Conservation (phyloP, 2,797 vertebrate genomes). For the Eulemur rubriventer region DNA sequence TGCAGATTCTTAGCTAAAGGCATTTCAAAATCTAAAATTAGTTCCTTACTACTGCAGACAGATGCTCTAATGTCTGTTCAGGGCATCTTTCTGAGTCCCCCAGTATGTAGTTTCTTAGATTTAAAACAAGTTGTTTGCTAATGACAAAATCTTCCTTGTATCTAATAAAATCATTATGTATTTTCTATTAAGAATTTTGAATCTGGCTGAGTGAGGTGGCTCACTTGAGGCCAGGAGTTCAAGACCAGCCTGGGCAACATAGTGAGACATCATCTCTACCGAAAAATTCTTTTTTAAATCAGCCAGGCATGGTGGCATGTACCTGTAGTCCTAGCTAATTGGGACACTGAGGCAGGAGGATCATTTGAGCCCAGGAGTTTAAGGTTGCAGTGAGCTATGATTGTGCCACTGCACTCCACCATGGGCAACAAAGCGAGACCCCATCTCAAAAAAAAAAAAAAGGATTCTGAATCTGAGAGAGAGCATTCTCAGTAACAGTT, state of each 20-base stretch:
- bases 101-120: background rate
- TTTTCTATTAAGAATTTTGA: slow-evolving; percentile 40
- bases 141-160: background rate
- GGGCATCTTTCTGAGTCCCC: background rate
- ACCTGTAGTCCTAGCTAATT: background rate
- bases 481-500: background rate
- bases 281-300: background rate
- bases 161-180: slow-evolving; percentile 10
- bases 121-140: slow-evolving; percentile 29
- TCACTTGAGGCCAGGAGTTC: background rate
- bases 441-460: background rate
- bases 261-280: background rate
- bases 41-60: background rate
- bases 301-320: background rate
- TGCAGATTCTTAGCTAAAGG: background rate
- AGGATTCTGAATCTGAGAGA: background rate
- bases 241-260: background rate
- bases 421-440: background rate
- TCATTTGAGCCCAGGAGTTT: background rate
- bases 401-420: background rate
- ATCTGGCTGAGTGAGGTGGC: background rate
- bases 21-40: background rate
- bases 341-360: background rate
- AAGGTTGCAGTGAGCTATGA: background rate
- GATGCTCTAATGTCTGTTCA: background rate